phyloP scores from a whole-genome alignment of 2,888 invertebrate genomes.

The Macaria notata region DNA sequence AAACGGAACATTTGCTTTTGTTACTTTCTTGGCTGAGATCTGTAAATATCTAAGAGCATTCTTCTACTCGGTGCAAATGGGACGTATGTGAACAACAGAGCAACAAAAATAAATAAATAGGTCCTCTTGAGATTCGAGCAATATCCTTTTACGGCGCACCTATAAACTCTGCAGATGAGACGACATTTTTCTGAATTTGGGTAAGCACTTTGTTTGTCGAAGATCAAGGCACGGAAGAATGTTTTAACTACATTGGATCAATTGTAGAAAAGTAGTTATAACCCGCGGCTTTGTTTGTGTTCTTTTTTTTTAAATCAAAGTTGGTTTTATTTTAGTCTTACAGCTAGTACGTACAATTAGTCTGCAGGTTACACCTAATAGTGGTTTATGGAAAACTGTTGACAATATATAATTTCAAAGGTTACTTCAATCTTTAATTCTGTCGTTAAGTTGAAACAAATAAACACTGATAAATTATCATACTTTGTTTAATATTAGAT shows the following conservation, averaged over 20 bases:
- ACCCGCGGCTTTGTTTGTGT: too few relatives aligned
- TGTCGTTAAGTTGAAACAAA: too few relatives aligned
- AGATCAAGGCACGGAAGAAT: not conserved
- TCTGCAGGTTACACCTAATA: too few relatives aligned
- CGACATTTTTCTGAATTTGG: conserved; percentile 4
- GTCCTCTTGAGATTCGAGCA: conserved; percentile 7
- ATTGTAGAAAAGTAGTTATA: too few relatives aligned
- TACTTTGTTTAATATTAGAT: too few relatives aligned
- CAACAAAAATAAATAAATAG: conserved; percentile 31
- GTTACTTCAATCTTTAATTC: too few relatives aligned
- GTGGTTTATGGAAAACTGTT: too few relatives aligned
- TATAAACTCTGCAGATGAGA: conserved; percentile 6
- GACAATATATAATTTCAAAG: too few relatives aligned
- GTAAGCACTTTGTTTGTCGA: conserved; percentile 4
- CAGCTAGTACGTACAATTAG: too few relatives aligned
- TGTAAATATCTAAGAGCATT: conserved; percentile 48
- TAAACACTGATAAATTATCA: too few relatives aligned
- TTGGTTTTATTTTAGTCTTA: too few relatives aligned
- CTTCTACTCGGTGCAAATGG: conserved; percentile 47
- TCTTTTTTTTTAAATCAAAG: too few relatives aligned
- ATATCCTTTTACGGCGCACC: conserved; percentile 11
- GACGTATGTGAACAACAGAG: conserved; percentile 35
- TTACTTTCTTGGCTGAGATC: conserved; percentile 55
- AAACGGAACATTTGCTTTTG: conserved; percentile 53
- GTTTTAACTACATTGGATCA: not conserved